Base-by-base conservation (phyloP, 2,888 invertebrate species). In the Petrophora chlorosata region DNA sequence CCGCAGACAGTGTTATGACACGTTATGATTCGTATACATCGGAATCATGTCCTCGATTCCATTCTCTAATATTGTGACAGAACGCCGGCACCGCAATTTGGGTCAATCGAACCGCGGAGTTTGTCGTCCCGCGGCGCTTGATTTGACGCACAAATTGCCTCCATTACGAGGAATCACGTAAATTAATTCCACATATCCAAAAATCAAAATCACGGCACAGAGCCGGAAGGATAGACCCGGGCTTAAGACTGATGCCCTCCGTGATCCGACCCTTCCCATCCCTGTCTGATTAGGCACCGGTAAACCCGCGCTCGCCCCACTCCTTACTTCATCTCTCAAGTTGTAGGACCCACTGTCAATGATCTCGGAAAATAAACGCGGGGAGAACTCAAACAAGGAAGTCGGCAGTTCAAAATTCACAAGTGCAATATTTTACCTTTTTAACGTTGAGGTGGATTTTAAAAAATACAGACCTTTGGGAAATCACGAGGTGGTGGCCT, bases 391-490 rank as follows among this genome's bases (percentile, higher is more conserved):
- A 56, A 67, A 66, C 59, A 64, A 61, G 56, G 63, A 65, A 66
- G 66, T 65, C 53, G 62, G 67, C 70, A 68, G 74, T 76, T 77
- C 76, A 71, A 79, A 79, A 76, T 75, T 80, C 65, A 68, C 64
- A 75, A 76, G 74, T 67, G 75, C 70, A 78, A 82, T 80, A 82
- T 80, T 82, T 78, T 74, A 75, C 77, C 75, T 69, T 78, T 79
- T 78, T 77, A 79, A 79, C 73, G 69, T 71, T 65, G 75, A 69
- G 71, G 79, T 68, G 70, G 76, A 80, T 84, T 85, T 83, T 83
- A 72, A 75, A 79, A 83, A 86, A 84, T 79, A 80, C 70, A 63
- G 77, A 70, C 88, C 88, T 79, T 69, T 73, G 88, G 88, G 88
- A 89, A 89, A 89, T 89, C 87, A 87, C 7, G 73, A 73, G 70